phyloP scores from a whole-genome alignment of 1,140 invertebrate genomes.

The Drosophila novamexicana region DNA sequence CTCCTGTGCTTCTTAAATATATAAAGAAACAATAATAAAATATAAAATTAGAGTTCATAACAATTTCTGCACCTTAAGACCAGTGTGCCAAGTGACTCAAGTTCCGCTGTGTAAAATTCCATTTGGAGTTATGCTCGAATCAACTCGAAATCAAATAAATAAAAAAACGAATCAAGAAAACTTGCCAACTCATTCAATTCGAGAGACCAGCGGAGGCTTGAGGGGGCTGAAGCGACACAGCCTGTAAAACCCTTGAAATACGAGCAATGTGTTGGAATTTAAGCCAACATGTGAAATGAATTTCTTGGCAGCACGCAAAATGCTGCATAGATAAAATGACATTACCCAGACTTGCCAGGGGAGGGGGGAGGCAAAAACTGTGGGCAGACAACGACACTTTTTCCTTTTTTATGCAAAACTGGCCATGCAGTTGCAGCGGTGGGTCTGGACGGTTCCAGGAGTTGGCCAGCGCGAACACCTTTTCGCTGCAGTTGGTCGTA shows the following conservation, averaged over 20 bases:
- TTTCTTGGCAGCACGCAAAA: slow-evolving; percentile 51
- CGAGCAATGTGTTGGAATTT: slow-evolving; percentile 51
- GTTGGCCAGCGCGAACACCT: neutral
- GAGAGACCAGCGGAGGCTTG: slow-evolving; percentile 5
- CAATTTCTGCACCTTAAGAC: neutral
- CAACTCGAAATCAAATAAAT: slow-evolving; percentile 55
- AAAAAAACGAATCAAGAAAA: slow-evolving; percentile 56
- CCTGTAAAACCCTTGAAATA: slow-evolving; percentile 33
- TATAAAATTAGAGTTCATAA: no score
- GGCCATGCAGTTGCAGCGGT: slow-evolving; percentile 25
- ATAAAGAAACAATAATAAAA: no score
- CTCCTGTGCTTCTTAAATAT: no score
- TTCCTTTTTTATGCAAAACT: slow-evolving; percentile 43
- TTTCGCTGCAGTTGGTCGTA: slow-evolving; percentile 61
- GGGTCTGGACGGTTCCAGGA: neutral
- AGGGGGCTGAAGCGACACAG: neutral
- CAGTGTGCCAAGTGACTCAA: slow-evolving; percentile 46
- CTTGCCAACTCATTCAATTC: slow-evolving; percentile 59
- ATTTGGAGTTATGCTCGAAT: slow-evolving; percentile 49
- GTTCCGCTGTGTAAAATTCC: slow-evolving; percentile 59
- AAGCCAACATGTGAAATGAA: slow-evolving; percentile 58
- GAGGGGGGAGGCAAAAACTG: neutral
- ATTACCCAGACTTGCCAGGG: neutral
- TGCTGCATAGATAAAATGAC: slow-evolving; percentile 6
- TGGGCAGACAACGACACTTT: slow-evolving; percentile 28